Evolutionary conservation across 2,888 invertebrate genomes (phyloP).

Genomic region (Parapristionchus giblindavisi): DNA sequence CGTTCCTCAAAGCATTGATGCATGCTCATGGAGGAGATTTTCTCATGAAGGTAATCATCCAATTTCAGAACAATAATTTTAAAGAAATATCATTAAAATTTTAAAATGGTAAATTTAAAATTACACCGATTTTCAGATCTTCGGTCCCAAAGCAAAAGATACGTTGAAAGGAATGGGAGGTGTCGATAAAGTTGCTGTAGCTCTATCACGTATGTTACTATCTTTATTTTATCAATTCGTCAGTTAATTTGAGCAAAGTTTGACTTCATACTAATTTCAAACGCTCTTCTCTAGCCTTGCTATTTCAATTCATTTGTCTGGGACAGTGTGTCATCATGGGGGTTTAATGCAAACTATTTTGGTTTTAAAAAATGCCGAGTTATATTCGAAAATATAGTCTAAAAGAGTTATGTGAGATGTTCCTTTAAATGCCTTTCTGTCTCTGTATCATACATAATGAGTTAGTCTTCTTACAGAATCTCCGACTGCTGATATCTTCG

Average conservation of each 20-base stretch:
- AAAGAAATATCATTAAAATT: too few species aligned
- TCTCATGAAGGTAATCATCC: constrained; percentile 92
- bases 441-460: background rate
- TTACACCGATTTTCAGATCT: too few species aligned
- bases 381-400: too few species aligned
- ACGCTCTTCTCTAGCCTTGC: background rate
- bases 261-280: background rate
- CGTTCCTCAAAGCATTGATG: constrained; percentile 89
- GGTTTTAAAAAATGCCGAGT: too few species aligned
- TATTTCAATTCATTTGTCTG: background rate
- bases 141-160: constrained; percentile 91
- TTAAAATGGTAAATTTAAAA: constrained; percentile 90
- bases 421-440: background rate
- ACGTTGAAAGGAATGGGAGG: constrained; percentile 90
- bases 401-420: background rate
- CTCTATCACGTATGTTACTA: constrained; percentile 81
- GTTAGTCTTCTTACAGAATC: constrained; percentile 56
- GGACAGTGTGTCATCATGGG: too few species aligned
- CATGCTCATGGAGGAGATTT: constrained; percentile 96
- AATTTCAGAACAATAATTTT: too few species aligned
- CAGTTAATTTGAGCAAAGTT: background rate
- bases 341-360: too few species aligned
- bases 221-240: background rate
- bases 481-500: constrained; percentile 64
- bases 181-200: constrained; percentile 92